Base-by-base conservation (phyloP, 2,888 invertebrate genomes). In the Molanna angustata region DNA sequence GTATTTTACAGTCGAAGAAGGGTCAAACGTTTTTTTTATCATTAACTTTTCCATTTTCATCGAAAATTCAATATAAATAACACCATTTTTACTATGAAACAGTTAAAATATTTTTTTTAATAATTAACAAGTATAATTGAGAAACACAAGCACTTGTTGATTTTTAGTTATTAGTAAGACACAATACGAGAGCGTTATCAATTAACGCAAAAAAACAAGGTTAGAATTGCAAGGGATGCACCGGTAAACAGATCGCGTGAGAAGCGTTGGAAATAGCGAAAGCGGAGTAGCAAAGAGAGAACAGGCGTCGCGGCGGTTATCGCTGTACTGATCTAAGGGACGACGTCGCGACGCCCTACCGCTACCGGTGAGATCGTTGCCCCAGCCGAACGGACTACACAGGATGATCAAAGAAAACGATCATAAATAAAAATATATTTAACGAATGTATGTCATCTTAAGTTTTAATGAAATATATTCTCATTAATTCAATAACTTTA, bases 221-320 rank as follows among this genome's bases (percentile, higher is more conserved):
- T 27, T 27, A 27, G 27, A 27, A 27, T 4, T 27, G 27, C 27
- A 27, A 7, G 11, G 27, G 27, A 27, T 27, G 27, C 27, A 27
- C 11, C 13, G 4, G 45, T n/a, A 32, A n/a, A n/a, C 45, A n/a
- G 40, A 48, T 4, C 14, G 19, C 17, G 43, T 37, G 41, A 19
- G 43, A 16, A 18, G 52, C 19, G 48, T 20, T 46, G 45, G 32
- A 14, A 18, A 37, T 39, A 18, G 13, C 32, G 45, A 21, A 20
- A n/a, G 39, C 39, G 37, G 51, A 22, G 17, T 22, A 27, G 44
- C 42, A 43, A 21, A 18, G 33, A 20, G 31, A 16, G 22, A 47
- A 43, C 48, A 43, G 49, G 33, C 45, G 51, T 31, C 49, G 56
- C 58, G 58, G 40, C 58, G 56, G 40, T 43, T 49, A 35, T 47